Base-by-base conservation (phyloP, 2,113 vertebrate genomes). In the Nothoprocta perdicaria region DNA sequence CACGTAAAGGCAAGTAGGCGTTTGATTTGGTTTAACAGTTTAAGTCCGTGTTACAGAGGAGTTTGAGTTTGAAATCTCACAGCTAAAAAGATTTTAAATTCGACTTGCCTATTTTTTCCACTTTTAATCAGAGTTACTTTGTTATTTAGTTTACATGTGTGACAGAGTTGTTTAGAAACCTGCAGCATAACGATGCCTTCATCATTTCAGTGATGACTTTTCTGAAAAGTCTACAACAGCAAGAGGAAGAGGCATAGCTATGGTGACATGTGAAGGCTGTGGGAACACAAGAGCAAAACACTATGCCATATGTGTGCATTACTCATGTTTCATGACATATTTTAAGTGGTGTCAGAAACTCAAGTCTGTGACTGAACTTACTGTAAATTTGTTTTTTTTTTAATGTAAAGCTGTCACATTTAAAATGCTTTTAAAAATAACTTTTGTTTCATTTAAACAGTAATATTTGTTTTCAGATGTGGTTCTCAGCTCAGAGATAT, bases 221-320 rank as follows among this genome's bases (percentile, higher is more conserved):
- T 31, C 14, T 62, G 41, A 65, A 53, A 13, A 3, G 2, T 6
- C 23, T 45, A 17, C 38, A 75, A 45, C 41, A 50, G 17, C 23
- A 50, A 1, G 3, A 0, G 5, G 41, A 24, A 24, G 8, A 6
- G 4, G 13, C 4, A 2, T 18, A 27, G 18, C 60, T 26, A 22
- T 24, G 23, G 2, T 22, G 10, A 22, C 9, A 63, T 71, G 58
- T 0, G 1, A 62, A 87, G 23, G 35, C 4, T 61, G 26, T 2
- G 5, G 33, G 57, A 68, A 66, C 13, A 40, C 38, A 48, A 61
- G 1, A 72, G 29, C n/a, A 60, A 5, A 31, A 48, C 21, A 11
- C 6, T 41, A 27, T 40, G 9, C 22, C 33, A 5, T 0, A 0
- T 40, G 12, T 40, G 12, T 76, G 5, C 27, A 9, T 7, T 29